Evolutionary conservation across 2,888 invertebrate genomes (phyloP).

Genomic region (Eulithis testata): DNA sequence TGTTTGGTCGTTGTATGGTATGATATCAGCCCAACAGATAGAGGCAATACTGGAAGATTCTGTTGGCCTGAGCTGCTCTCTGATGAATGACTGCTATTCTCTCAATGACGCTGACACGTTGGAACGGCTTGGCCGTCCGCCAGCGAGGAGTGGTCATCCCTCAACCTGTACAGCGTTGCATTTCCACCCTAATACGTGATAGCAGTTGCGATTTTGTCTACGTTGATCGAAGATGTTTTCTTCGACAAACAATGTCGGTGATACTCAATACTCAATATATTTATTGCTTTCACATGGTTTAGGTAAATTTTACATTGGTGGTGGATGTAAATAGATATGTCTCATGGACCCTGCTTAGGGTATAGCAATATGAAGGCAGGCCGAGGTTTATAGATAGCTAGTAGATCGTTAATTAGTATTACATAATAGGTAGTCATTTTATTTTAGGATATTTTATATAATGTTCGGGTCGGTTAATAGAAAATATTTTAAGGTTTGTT

Average conservation of each 20-base stretch:
- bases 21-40: neutral
- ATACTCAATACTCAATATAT: too few species aligned
- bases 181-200: slow-evolving; percentile 2
- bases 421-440: too few species aligned
- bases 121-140: slow-evolving; percentile 48
- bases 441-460: too few species aligned
- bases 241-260: neutral
- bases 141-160: slow-evolving; percentile 46
- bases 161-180: slow-evolving; percentile 38
- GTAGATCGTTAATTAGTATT: too few species aligned
- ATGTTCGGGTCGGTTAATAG: too few species aligned
- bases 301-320: too few species aligned
- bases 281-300: too few species aligned
- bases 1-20: neutral
- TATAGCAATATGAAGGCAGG: too few species aligned
- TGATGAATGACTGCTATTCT: slow-evolving; percentile 41
- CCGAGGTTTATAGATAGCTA: too few species aligned
- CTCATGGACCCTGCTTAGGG: too few species aligned
- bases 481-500: too few species aligned
- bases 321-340: too few species aligned
- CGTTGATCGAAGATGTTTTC: neutral
- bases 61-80: slow-evolving; percentile 4
- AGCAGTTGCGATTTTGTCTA: slow-evolving; percentile 3
- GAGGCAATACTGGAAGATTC: slow-evolving; percentile 2
- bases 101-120: slow-evolving; percentile 47